phyloP scores from a whole-genome alignment of 2,797 vertebrate species.

The Pangasius djambal region DNA sequence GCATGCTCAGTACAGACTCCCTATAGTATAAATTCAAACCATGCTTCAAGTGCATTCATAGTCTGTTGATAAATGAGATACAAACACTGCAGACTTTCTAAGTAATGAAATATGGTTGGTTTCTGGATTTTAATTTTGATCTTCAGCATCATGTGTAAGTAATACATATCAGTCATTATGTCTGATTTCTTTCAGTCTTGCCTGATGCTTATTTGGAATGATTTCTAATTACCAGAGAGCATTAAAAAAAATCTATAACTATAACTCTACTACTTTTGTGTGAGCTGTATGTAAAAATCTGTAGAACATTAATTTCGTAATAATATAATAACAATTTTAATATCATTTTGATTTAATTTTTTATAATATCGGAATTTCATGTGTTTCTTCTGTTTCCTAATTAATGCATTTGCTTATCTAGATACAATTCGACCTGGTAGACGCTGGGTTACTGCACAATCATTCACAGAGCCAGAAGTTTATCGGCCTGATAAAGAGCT shows the following conservation, averaged over 20 bases:
- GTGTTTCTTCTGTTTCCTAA: not conserved
- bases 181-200: too few relatives aligned
- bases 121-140: not conserved
- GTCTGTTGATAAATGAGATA: not conserved
- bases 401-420: not conserved
- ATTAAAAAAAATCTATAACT: too few relatives aligned
- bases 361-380: not conserved
- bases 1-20: not conserved
- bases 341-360: too few relatives aligned
- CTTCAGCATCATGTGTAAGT: slow-evolving; percentile 1
- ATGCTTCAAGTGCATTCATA: not conserved
- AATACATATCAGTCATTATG: not conserved
- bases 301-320: too few relatives aligned
- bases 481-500: not conserved
- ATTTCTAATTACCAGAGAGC: too few relatives aligned
- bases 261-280: too few relatives aligned
- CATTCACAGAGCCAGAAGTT: not conserved
- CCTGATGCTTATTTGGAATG: too few relatives aligned
- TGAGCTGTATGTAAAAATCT: too few relatives aligned
- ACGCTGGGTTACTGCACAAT: not conserved
- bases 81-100: not conserved
- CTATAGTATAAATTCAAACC: not conserved
- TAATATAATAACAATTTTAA: too few relatives aligned
- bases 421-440: not conserved
- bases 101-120: not conserved